Evolutionary conservation across 2,797 vertebrate genomes (phyloP).

Genomic region (Lacerta viridis): DNA sequence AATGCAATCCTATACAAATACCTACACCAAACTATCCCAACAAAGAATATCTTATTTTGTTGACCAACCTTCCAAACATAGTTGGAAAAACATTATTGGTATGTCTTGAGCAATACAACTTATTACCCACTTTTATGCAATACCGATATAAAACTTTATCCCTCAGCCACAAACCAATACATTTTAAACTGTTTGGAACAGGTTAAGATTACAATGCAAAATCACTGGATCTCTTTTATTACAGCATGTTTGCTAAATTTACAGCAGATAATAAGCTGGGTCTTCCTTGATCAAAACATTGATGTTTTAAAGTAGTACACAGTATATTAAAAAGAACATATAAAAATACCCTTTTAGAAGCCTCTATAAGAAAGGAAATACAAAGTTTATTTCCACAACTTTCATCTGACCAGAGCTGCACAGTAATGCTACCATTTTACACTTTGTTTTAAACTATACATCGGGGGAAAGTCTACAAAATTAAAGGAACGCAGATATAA

Average conservation of each 20-base stretch:
- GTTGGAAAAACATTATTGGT: background rate
- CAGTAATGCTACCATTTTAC: constrained; percentile 84
- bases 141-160: background rate
- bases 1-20: too few species aligned
- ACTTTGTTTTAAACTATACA: constrained; percentile 84
- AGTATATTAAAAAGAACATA: constrained; percentile 86
- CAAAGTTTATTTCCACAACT: constrained; percentile 86
- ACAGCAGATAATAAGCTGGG: constrained; percentile 86
- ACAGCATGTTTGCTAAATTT: constrained; percentile 85
- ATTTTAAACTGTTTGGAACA: constrained; percentile 1
- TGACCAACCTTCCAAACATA: background rate
- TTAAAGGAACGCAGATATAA: constrained; percentile 85
- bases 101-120: background rate
- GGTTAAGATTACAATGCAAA: constrained; percentile 80
- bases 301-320: constrained; percentile 85
- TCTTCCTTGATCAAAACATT: constrained; percentile 84
- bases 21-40: too few species aligned
- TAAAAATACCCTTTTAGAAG: constrained; percentile 88
- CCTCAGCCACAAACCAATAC: background rate
- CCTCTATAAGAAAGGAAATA: constrained; percentile 88
- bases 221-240: constrained; percentile 85
- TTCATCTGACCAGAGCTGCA: constrained; percentile 84
- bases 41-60: background rate
- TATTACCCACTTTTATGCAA: background rate
- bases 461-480: constrained; percentile 84